phyloP scores from a whole-genome alignment of 92 coral and sea anemone species.

The Phenganax stokvisi region DNA sequence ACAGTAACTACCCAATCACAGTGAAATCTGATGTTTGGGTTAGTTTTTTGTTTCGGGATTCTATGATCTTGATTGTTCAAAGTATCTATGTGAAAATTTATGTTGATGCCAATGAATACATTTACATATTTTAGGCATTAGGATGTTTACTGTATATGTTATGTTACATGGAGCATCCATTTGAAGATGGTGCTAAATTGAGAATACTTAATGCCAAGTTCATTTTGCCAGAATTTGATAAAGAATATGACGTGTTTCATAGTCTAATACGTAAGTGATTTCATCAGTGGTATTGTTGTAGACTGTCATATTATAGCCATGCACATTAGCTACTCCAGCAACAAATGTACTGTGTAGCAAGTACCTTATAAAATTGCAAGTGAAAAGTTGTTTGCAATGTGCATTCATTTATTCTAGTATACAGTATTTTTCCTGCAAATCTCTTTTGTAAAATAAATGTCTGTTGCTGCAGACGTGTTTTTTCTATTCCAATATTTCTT shows the following conservation, averaged over 20 bases:
- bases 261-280: constrained; percentile 69
- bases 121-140: constrained; percentile 60
- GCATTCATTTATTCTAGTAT: not conserved
- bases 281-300: not conserved
- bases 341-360: not conserved
- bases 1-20: constrained; percentile 89
- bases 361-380: not conserved
- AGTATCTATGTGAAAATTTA: not conserved
- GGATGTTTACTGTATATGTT: constrained; percentile 82
- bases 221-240: constrained; percentile 90
- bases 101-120: not conserved
- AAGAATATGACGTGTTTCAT: constrained; percentile 79
- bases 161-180: constrained; percentile 98
- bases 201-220: constrained; percentile 93
- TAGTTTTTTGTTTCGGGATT: constrained; percentile 11
- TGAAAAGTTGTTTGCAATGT: not conserved
- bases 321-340: no score
- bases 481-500: not conserved
- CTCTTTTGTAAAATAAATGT: no score
- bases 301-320: not conserved
- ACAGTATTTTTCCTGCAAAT: no score
- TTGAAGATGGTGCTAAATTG: constrained; percentile 95
- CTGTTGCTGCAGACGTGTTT: not conserved
- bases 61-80: not conserved
- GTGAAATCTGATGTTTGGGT: constrained; percentile 93